A percentile compares a stretch with the other conserved stretches of the same genome.
These are phyloP conservation scores for Myripristis murdjan DNA, from an alignment of 2,797 vertebrate species.

Conservation along the genomic window DNA sequence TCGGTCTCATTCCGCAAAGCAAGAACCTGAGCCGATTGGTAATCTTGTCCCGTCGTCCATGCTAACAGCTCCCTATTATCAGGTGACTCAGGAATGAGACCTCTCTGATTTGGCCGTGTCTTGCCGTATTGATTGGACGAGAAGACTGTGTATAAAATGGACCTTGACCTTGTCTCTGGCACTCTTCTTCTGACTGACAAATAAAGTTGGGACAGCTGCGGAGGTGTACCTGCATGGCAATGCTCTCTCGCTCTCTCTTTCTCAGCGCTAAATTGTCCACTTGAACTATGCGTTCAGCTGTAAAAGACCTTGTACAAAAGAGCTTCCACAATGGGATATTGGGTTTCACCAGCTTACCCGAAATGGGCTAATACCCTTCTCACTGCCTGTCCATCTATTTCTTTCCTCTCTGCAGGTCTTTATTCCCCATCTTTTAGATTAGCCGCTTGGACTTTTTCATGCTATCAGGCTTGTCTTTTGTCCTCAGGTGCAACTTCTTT, in stretches of 20 bases:
- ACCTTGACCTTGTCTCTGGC: constrained; percentile 65
- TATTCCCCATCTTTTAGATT: not conserved
- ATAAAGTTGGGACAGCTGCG: constrained; percentile 26
- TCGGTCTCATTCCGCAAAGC: constrained; percentile 3
- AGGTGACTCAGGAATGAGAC: constrained; percentile 46
- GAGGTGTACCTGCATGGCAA: constrained; percentile 41
- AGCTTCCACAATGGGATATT: too few species aligned
- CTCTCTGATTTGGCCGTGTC: constrained; percentile 53
- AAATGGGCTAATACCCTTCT: not conserved
- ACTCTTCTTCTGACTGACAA: constrained; percentile 53
- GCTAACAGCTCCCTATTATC: constrained; percentile 65
- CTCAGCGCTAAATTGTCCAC: constrained; percentile 5
- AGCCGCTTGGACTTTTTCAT: constrained; percentile 20
- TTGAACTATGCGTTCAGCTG: not conserved
- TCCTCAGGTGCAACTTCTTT: constrained; percentile 18
- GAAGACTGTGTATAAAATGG: constrained; percentile 55
- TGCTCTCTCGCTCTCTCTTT: constrained; percentile 17
- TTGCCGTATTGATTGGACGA: constrained; percentile 64
- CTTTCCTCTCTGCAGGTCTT: not conserved
- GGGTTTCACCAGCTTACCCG: not conserved
- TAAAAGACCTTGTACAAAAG: not conserved
- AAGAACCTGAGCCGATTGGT: constrained; percentile 22
- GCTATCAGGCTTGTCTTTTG: constrained; percentile 38
- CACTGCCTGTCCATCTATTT: not conserved
- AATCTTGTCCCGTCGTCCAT: constrained; percentile 24